Base-by-base conservation (phyloP, 92 coral and sea anemone species). In the Epizoanthus illoricatus region DNA sequence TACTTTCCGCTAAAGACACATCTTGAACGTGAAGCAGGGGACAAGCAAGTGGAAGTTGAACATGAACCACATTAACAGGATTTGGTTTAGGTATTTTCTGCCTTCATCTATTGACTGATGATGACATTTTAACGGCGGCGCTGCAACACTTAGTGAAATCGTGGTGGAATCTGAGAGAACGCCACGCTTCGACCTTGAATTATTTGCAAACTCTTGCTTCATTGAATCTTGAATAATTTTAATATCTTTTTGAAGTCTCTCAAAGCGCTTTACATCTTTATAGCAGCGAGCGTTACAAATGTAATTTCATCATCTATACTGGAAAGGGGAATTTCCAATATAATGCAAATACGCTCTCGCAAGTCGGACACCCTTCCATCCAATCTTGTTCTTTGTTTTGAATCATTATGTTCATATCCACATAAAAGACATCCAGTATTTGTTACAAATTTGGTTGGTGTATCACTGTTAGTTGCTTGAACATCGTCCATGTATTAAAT, bases 111-210 rank as follows among this genome's bases (percentile, higher is more conserved):
- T 56, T 8, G 59, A 64, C 66, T 81, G 75, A 55, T 81, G 67
- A 63, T 21, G 61, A 11, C 67, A 24, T 84, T 84, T 84, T 62
- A 74, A 28, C 49, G n/a, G n/a, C n/a, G 75, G 81, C 33, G 81
- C 55, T 1, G 75, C 15, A 33, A 52, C 55, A 65, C 75, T 84
- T 74, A 58, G 87, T 7, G 76, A 74, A 74, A 84, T 64, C 47
- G n/a, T n/a, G n/a, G 42, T 20, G 13, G 74, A 64, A 79, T 84
- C 87, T 6, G 87, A 42, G 64, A 68, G 81, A 17, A 65, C 67
- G 28, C 87, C 65, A 65, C 81, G 68, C 21, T 84, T 84, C 15
- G 42, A 4, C 24, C 87, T 18, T 20, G 62, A 64, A 21, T 64
- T 62, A 8, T 45, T 54, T 47, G 75, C 62, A 54, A 84, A 74